Conservation (phyloP, 2,113 vertebrate species). For the Merops nubicus region DNA sequence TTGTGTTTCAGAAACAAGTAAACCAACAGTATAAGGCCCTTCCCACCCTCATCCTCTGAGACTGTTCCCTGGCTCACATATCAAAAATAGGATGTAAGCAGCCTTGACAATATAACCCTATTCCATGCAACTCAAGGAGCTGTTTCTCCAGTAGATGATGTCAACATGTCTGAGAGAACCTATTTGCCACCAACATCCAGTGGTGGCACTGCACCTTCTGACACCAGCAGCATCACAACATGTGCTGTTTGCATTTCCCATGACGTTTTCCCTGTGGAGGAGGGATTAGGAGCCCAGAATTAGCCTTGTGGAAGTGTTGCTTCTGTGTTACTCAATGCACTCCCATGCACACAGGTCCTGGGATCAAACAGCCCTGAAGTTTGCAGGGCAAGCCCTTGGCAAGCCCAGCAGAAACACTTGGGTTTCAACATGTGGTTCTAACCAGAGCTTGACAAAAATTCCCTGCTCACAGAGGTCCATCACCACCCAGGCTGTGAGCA, state of each 20-base stretch:
- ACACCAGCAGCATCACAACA: background rate
- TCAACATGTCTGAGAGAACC: background rate
- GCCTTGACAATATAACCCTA: background rate
- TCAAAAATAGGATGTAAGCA: background rate
- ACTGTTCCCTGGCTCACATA: background rate
- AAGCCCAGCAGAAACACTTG: background rate
- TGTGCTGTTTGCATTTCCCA: background rate
- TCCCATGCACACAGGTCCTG: background rate
- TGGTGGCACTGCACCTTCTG: background rate
- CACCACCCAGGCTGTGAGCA: background rate
- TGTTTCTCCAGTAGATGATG: background rate
- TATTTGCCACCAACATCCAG: background rate
- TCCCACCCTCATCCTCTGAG: background rate
- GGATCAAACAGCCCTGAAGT: background rate
- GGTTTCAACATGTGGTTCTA: background rate
- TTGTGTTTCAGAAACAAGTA: background rate
- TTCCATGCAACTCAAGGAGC: background rate
- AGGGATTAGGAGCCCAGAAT: background rate
- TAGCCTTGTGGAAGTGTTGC: background rate
- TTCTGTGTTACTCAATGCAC: fast-evolving
- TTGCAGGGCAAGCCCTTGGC: background rate
- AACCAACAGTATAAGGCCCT: background rate
- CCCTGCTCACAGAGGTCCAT: background rate
- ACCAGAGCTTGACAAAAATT: background rate
- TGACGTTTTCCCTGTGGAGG: background rate